phyloP scores from a whole-genome alignment of 23 tunicate species.

The Trididemnum clinides region DNA sequence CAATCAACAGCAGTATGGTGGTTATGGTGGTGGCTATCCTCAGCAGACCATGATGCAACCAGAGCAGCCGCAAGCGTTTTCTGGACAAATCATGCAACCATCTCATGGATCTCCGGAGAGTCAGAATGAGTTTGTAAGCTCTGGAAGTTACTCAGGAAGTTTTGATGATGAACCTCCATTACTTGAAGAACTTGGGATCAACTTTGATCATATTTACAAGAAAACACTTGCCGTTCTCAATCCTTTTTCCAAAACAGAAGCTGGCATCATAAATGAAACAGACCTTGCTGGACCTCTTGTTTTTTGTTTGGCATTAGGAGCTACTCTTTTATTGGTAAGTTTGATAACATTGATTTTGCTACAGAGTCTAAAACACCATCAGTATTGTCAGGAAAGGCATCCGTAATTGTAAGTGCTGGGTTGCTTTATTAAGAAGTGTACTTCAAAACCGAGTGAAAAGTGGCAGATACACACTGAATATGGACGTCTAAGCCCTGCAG shows the following conservation, averaged over 20 bases:
- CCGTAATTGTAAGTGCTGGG: too few relatives aligned
- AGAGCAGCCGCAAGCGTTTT: not conserved
- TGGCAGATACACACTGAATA: too few relatives aligned
- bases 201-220: slow-evolving; percentile 93
- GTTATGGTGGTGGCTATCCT: slow-evolving; percentile 13
- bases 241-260: slow-evolving; percentile 82
- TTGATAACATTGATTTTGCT: too few relatives aligned
- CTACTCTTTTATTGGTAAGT: slow-evolving; percentile 72
- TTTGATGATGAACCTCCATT: slow-evolving; percentile 98
- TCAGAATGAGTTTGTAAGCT: not conserved
- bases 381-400: too few relatives aligned
- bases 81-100: slow-evolving; percentile 72
- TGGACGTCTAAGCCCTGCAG: too few relatives aligned
- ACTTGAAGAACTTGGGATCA: slow-evolving; percentile 96
- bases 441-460: too few relatives aligned
- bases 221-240: slow-evolving; percentile 94
- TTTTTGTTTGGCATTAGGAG: slow-evolving; percentile 95
- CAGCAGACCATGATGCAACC: slow-evolving; percentile 40
- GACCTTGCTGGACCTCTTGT: slow-evolving; percentile 93
- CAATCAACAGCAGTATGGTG: slow-evolving; percentile 33
- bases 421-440: too few relatives aligned
- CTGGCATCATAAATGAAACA: slow-evolving; percentile 87
- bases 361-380: too few relatives aligned
- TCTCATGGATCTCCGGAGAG: slow-evolving; percentile 12
- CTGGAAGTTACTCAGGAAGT: slow-evolving; percentile 64